These are phyloP conservation scores for Etia nguti DNA, from an alignment of 2,113 vertebrate genomes.

Conservation along the genomic window DNA sequence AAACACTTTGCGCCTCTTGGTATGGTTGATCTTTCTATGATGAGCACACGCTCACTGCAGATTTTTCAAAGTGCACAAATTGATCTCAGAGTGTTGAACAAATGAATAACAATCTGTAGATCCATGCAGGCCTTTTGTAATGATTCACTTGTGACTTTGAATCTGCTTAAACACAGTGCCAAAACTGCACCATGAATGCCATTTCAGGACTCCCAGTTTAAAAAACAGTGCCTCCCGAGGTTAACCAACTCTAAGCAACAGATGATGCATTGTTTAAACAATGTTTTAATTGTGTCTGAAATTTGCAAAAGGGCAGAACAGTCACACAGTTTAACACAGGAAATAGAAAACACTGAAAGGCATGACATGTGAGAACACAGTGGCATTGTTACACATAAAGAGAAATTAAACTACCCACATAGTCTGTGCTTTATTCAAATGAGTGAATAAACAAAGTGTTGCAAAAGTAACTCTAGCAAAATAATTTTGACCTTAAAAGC, in stretches of 20 bases:
- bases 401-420: background rate
- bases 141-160: background rate
- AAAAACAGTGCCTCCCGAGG: background rate
- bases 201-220: background rate
- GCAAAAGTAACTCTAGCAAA: background rate
- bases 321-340: background rate
- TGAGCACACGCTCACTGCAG: background rate
- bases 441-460: background rate
- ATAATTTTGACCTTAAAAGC: background rate
- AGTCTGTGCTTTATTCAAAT: rapidly evolving
- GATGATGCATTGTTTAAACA: background rate
- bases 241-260: background rate
- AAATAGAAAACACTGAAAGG: background rate
- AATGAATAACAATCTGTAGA: background rate
- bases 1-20: background rate
- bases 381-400: background rate
- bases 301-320: background rate
- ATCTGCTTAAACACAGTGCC: background rate
- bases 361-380: background rate
- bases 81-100: background rate
- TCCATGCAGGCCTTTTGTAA: background rate
- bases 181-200: background rate
- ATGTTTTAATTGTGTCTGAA: background rate
- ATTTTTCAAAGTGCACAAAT: background rate
- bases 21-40: background rate